These are phyloP conservation scores for Erannis defoliaria DNA, from an alignment of 2,888 invertebrate genomes.

Conservation along the genomic window DNA sequence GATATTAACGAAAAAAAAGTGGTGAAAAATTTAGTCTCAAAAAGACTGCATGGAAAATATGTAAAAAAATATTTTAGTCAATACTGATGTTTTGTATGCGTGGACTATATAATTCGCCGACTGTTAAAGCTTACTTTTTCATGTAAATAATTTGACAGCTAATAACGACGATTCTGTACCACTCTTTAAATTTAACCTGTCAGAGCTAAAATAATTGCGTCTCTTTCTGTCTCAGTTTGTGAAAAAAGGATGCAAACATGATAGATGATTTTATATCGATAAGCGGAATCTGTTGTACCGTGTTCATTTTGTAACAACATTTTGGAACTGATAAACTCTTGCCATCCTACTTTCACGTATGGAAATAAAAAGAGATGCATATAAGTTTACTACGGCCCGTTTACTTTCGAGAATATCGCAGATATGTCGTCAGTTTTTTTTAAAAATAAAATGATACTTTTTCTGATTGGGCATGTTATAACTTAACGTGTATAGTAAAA, in stretches of 20 bases:
- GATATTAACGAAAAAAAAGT: constrained; percentile 33
- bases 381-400: not conserved
- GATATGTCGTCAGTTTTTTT: not conserved
- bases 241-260: too few relatives aligned
- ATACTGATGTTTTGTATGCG: constrained; percentile 11
- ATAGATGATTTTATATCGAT: too few relatives aligned
- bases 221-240: too few relatives aligned
- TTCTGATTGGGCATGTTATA: not conserved
- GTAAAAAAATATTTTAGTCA: constrained; percentile 30
- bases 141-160: constrained; percentile 43
- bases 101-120: constrained; percentile 9
- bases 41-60: constrained; percentile 37
- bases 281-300: too few relatives aligned
- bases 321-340: not conserved
- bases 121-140: constrained; percentile 12
- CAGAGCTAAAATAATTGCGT: too few relatives aligned
- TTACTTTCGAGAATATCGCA: not conserved
- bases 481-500: not conserved
- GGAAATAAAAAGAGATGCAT: not conserved
- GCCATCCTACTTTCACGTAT: not conserved
- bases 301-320: not conserved
- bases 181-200: not conserved
- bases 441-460: not conserved
- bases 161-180: constrained; percentile 3
- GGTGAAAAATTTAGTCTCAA: constrained; percentile 32